These are phyloP conservation scores for Edolisoma coerulescens DNA, from an alignment of 2,113 vertebrate genomes.

Conservation along the genomic window DNA sequence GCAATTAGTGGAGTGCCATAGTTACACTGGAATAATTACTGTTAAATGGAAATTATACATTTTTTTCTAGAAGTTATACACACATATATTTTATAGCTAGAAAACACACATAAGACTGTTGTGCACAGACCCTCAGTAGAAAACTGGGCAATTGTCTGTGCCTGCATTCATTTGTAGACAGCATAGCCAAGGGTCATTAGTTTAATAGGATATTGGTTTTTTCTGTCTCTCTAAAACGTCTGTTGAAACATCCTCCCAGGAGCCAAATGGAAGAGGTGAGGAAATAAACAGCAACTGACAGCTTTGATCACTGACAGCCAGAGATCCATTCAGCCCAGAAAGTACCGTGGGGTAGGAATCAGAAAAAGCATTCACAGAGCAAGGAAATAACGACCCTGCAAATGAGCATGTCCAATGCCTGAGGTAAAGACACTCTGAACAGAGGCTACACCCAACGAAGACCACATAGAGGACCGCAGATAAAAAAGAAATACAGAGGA, in stretches of 20 bases:
- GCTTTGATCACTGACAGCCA: slow-evolving; percentile 64
- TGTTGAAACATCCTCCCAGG: slow-evolving; percentile 73
- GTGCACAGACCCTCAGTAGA: not conserved
- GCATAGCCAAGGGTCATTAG: slow-evolving; percentile 74
- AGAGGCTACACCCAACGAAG: not conserved
- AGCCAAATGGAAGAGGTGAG: slow-evolving; percentile 74
- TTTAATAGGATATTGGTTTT: slow-evolving; percentile 75
- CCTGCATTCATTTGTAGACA: slow-evolving; percentile 38
- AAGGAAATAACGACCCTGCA: not conserved
- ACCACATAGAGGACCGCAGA: not conserved
- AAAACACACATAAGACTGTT: not conserved
- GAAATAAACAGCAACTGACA: slow-evolving; percentile 74
- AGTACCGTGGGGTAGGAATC: not conserved
- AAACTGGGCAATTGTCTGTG: slow-evolving; percentile 31
- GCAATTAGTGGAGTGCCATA: not conserved
- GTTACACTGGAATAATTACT: not conserved
- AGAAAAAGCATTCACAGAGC: not conserved
- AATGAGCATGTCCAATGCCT: not conserved
- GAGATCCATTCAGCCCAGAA: slow-evolving; percentile 42
- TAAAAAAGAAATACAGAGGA: not conserved
- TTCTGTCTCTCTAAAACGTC: slow-evolving; percentile 72
- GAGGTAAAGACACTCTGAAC: not conserved
- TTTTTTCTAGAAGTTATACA: not conserved
- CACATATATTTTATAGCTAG: not conserved
- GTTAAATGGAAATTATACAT: not conserved